Conservation (phyloP, 2,113 vertebrate species). For the Donacobius atricapilla region DNA sequence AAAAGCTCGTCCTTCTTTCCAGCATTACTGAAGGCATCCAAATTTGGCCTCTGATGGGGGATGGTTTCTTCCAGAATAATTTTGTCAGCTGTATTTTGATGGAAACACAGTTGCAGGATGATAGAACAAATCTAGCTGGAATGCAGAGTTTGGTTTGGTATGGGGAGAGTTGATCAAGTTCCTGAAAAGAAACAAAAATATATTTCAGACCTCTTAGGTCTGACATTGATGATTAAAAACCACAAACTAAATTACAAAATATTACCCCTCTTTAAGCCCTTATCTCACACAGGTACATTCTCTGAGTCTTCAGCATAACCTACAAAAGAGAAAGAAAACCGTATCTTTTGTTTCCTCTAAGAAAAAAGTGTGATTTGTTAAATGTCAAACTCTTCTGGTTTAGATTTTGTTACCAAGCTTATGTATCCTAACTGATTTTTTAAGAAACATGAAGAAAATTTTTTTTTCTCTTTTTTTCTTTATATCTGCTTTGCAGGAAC, state of each 20-base stretch:
- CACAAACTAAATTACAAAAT: background rate
- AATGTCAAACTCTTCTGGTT: background rate
- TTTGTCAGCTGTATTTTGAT: background rate
- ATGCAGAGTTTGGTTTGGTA: background rate
- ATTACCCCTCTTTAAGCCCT: background rate
- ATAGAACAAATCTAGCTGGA: background rate
- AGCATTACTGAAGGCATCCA: background rate
- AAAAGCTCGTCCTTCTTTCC: background rate
- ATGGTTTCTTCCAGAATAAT: background rate
- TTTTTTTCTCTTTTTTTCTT: background rate
- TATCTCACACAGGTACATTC: background rate
- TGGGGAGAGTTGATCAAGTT: background rate
- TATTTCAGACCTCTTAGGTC: background rate
- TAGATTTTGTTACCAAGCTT: background rate
- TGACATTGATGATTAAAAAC: background rate
- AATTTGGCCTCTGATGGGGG: background rate
- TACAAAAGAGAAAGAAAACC: background rate
- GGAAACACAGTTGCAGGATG: background rate
- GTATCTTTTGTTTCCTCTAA: background rate
- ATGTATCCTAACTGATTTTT: background rate
- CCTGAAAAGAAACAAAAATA: background rate
- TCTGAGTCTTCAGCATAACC: background rate
- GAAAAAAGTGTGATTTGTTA: background rate
- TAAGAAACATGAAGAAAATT: background rate
- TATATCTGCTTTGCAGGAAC: constrained; percentile 73